Evolutionary conservation across 2,888 invertebrate species (phyloP).

Genomic region (Melanostoma mellinum): DNA sequence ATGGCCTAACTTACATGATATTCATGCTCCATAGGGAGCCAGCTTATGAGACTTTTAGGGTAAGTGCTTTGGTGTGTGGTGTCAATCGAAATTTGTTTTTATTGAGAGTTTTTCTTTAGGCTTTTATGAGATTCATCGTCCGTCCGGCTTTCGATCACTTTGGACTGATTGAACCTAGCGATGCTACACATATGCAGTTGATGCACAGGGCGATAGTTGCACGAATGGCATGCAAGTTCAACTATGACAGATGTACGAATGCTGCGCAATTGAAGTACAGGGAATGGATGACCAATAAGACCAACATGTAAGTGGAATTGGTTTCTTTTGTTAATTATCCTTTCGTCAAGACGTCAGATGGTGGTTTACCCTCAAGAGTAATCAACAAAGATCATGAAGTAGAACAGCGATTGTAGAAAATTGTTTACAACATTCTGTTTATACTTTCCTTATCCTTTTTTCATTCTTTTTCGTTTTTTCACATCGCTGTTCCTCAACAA

Average conservation of each 20-base stretch:
- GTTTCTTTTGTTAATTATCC: background rate
- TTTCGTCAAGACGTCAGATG: background rate
- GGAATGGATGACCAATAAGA: slow-evolving; percentile 83
- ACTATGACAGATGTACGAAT: slow-evolving; percentile 83
- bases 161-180: slow-evolving; percentile 82
- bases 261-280: slow-evolving; percentile 82
- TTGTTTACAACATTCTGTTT: background rate
- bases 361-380: too few relatives aligned
- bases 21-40: slow-evolving; percentile 84
- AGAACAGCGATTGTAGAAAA: too few relatives aligned
- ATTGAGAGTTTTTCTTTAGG: slow-evolving; percentile 74
- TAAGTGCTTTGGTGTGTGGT: slow-evolving; percentile 75
- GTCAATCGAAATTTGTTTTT: background rate
- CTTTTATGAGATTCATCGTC: slow-evolving; percentile 81
- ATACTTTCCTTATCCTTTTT: background rate
- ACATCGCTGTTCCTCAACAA: too few relatives aligned
- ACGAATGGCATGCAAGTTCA: slow-evolving; percentile 83
- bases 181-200: slow-evolving; percentile 83
- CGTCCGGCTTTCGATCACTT: slow-evolving; percentile 82
- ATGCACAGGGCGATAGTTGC: slow-evolving; percentile 83
- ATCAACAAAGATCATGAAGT: too few relatives aligned
- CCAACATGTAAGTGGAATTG: slow-evolving; percentile 82
- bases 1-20: slow-evolving; percentile 84
- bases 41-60: slow-evolving; percentile 85
- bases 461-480: too few relatives aligned